These are phyloP conservation scores for Paraplagusia blochii DNA, from an alignment of 2,113 vertebrate species.

Conservation along the genomic window DNA sequence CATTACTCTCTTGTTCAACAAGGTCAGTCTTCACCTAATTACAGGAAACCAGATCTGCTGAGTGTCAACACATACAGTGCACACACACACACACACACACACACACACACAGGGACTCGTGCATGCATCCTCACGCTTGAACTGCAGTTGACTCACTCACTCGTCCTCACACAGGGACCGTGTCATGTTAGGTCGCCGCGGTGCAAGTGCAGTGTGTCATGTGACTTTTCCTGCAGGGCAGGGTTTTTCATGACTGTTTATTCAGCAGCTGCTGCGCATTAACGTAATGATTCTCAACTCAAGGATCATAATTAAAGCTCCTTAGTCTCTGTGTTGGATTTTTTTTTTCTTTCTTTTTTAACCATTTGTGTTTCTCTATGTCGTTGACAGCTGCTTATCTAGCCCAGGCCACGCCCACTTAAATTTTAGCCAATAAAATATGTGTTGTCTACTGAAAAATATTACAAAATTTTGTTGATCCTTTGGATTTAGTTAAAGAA, in stretches of 20 bases:
- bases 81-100: slow-evolving; percentile 7
- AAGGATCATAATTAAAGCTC: not conserved
- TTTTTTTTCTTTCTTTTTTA: no score
- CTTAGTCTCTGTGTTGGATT: no score
- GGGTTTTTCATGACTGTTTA: slow-evolving; percentile 27
- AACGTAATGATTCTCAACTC: not conserved
- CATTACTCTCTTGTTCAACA: slow-evolving; percentile 26
- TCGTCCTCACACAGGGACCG: not conserved
- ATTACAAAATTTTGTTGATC: no score
- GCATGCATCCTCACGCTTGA: slow-evolving; percentile 14
- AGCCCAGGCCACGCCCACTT: no score
- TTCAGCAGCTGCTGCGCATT: not conserved
- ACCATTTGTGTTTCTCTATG: no score
- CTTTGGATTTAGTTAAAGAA: no score
- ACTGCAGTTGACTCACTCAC: slow-evolving; percentile 1
- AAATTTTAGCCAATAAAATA: no score
- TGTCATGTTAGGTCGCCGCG: slow-evolving; percentile 30
- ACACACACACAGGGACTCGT: slow-evolving; percentile 2
- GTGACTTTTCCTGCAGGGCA: slow-evolving; percentile 8
- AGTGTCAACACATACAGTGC: slow-evolving; percentile 29
- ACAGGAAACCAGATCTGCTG: slow-evolving; percentile 48
- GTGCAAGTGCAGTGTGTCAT: slow-evolving; percentile 9
- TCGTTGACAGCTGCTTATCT: no score
- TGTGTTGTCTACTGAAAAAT: no score
- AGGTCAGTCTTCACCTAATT: slow-evolving; percentile 40